These are phyloP conservation scores for Sycobia sp. DNA, from an alignment of 1,140 invertebrate species.

Conservation along the genomic window DNA sequence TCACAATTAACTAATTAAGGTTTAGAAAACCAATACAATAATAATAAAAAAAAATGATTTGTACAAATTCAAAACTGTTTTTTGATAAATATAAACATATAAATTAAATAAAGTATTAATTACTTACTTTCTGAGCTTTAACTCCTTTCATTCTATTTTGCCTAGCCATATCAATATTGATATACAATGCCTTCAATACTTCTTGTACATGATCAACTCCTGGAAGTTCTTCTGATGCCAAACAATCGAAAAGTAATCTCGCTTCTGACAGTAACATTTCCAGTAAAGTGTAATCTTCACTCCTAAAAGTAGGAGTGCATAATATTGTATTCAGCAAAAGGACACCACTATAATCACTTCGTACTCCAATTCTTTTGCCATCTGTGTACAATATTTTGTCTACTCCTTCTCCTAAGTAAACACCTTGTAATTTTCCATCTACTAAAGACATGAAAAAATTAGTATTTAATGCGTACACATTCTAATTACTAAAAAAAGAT, in stretches of 20 bases:
- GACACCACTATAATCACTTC: conserved; percentile 89
- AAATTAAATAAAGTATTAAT: background rate
- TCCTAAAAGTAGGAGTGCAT: conserved; percentile 74
- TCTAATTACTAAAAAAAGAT: conserved; percentile 56
- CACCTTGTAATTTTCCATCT: conserved; percentile 66
- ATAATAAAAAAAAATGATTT: background rate
- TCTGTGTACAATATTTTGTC: conserved; percentile 85
- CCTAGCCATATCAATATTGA: conserved; percentile 73
- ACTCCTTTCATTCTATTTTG: conserved; percentile 78
- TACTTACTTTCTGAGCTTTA: conserved; percentile 79
- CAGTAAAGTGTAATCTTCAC: conserved; percentile 78
- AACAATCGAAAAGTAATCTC: conserved; percentile 78
- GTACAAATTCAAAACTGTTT: background rate
- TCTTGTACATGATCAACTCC: conserved; percentile 77
- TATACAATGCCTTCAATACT: conserved; percentile 77
- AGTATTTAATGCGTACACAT: no score
- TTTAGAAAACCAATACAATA: no score
- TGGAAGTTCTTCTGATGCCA: conserved; percentile 72
- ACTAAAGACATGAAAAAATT: no score
- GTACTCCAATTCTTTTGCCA: conserved; percentile 77
- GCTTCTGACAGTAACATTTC: conserved; percentile 88
- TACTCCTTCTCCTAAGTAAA: conserved; percentile 74
- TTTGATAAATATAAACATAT: background rate
- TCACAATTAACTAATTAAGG: conserved; percentile 8
- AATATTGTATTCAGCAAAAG: conserved; percentile 85